Evolutionary conservation across 2,113 vertebrate genomes (phyloP).

Genomic region (Columbina picui): DNA sequence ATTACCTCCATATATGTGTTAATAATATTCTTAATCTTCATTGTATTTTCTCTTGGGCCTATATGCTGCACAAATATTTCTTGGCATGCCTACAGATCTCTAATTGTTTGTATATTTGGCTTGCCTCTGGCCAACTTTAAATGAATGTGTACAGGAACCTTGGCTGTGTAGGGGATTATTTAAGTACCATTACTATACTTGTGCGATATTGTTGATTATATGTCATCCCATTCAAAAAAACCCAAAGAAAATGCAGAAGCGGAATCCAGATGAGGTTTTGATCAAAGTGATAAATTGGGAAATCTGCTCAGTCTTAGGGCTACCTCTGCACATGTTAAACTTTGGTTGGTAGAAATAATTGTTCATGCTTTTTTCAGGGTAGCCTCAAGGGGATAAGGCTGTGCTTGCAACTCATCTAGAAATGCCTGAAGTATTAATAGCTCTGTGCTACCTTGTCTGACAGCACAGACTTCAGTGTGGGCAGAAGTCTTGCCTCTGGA

Average conservation of each 20-base stretch:
- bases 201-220: not conserved
- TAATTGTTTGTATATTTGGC: slow-evolving; percentile 43
- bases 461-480: not conserved
- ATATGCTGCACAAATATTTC: slow-evolving; percentile 11
- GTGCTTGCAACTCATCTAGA: not conserved
- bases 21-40: slow-evolving; percentile 42
- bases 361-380: not conserved
- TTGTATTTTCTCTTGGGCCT: slow-evolving; percentile 49
- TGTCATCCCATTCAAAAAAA: not conserved
- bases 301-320: not conserved
- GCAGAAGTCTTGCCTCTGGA: not conserved
- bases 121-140: slow-evolving; percentile 30
- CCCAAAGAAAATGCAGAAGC: not conserved
- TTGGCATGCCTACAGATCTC: slow-evolving; percentile 25
- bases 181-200: not conserved
- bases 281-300: not conserved
- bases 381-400: not conserved
- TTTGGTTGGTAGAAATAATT: not conserved
- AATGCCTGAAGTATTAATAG: not conserved
- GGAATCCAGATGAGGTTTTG: not conserved
- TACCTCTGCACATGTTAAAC: not conserved
- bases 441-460: not conserved
- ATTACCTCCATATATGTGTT: not conserved
- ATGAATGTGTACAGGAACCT: not conserved
- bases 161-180: not conserved